phyloP scores from a whole-genome alignment of 2,113 vertebrate genomes.

The Atlantisia rogersi region DNA sequence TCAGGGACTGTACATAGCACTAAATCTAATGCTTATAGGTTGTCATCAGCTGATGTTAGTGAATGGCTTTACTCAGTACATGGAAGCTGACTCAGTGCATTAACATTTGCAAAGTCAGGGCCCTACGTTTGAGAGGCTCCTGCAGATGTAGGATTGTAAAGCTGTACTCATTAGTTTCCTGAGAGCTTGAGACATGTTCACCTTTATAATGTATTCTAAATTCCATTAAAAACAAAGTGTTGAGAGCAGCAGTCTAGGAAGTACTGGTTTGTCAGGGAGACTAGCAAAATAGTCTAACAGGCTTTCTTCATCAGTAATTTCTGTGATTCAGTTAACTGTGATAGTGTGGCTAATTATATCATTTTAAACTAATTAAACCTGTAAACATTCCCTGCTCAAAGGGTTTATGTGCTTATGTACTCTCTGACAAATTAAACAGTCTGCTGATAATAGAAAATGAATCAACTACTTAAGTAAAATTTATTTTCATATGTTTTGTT shows the following conservation, averaged over 20 bases:
- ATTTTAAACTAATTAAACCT: slow-evolving; percentile 50
- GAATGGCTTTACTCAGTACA: background rate
- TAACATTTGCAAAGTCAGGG: background rate
- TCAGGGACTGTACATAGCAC: background rate
- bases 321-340: slow-evolving; percentile 6
- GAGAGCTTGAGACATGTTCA: background rate
- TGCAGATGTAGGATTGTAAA: background rate
- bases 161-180: background rate
- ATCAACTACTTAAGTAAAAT: background rate
- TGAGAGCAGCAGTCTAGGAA: background rate
- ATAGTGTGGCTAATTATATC: slow-evolving; percentile 24
- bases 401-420: background rate
- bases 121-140: background rate
- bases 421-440: slow-evolving; percentile 15
- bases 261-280: background rate
- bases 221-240: background rate
- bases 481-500: background rate
- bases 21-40: background rate
- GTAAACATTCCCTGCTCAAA: slow-evolving; percentile 32
- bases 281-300: background rate
- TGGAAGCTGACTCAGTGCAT: background rate
- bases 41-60: background rate
- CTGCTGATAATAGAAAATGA: slow-evolving; percentile 1
- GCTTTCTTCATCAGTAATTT: slow-evolving; percentile 28
- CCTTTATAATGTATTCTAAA: background rate